Base-by-base conservation (phyloP, 2,113 vertebrate species). In the Toxostoma redivivum region DNA sequence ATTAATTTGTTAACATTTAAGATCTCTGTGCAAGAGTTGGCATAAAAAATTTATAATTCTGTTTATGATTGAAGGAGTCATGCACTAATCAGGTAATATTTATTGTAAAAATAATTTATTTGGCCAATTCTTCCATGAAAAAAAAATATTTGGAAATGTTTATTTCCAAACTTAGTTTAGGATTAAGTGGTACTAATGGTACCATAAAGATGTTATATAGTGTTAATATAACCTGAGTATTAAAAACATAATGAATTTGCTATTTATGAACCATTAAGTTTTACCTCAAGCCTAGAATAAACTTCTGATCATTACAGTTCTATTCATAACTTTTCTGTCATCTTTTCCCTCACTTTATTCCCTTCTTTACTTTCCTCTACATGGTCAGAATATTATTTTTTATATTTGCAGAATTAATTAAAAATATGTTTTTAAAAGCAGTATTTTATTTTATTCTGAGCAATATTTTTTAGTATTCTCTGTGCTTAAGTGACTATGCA, bases 211-310 rank as follows among this genome's bases (percentile, higher is more conserved):
- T 98, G 95, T 97, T 98, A 98, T 98, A 98, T 95, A 96, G 96
- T 92, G 70, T 96, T 97, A 97, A 98, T 97, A 97, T 98, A 98
- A 98, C 78, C 90, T 45, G 80, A 97, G 94, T 96, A 98, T 97
- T 98, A 98, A 98, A 98, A 98, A 96, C 93, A 97, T 97, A 98
- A 98, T 98, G 97, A 97, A 98, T 97, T 97, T 94, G 95, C 97
- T 98, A 96, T 98, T 98, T 97, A 98, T 96, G 98, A 98, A 95
- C 97, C 98, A 97, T 98, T 97, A 98, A 97, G 93, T 96, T 97
- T 97, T 97, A 92, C 95, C 92, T 97, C 97, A 92, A 88, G 74
- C 95, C 96, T 82, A 88, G 96, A 97, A 97, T 97, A 98, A 98
- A 97, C 97, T 98, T 97, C 93, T 79, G 83, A 72, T 97, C 95